Conservation (phyloP, 2,113 vertebrate species). For the Seriola aureovittata region DNA sequence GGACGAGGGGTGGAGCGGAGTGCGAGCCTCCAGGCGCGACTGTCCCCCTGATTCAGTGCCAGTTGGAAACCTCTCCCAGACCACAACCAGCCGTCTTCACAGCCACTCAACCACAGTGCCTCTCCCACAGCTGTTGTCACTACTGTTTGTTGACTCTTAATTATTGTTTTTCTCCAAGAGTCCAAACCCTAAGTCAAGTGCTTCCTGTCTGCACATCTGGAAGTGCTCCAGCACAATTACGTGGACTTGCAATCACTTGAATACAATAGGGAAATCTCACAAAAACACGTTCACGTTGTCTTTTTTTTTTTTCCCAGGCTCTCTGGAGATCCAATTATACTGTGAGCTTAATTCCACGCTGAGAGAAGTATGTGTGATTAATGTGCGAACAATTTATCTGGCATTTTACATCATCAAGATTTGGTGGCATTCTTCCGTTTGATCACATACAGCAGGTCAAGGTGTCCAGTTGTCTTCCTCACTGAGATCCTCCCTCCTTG, state of each 20-base stretch:
- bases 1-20: constrained; percentile 3
- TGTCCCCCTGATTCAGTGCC: constrained; percentile 44
- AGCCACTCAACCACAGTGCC: constrained; percentile 41
- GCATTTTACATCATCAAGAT: constrained; percentile 25
- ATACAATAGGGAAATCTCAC: constrained; percentile 53
- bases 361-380: constrained; percentile 41
- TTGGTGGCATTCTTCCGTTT: background rate
- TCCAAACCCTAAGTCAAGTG: constrained; percentile 66
- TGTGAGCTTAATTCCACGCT: constrained; percentile 42
- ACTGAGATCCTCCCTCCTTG: background rate
- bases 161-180: constrained; percentile 78
- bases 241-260: constrained; percentile 51
- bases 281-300: constrained; percentile 42
- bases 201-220: constrained; percentile 56
- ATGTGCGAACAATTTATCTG: constrained; percentile 19
- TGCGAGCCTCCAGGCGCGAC: background rate
- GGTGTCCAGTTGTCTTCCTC: constrained; percentile 7
- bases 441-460: background rate
- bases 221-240: constrained; percentile 56
- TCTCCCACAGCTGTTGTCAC: constrained; percentile 51
- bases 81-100: constrained; percentile 25
- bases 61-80: constrained; percentile 41
- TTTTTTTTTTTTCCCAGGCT: constrained; percentile 15
- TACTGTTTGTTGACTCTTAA: constrained; percentile 75
- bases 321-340: constrained; percentile 72